These are phyloP conservation scores for Chinchilla lanigera DNA, from an alignment of 2,113 vertebrate species.

Conservation along the genomic window DNA sequence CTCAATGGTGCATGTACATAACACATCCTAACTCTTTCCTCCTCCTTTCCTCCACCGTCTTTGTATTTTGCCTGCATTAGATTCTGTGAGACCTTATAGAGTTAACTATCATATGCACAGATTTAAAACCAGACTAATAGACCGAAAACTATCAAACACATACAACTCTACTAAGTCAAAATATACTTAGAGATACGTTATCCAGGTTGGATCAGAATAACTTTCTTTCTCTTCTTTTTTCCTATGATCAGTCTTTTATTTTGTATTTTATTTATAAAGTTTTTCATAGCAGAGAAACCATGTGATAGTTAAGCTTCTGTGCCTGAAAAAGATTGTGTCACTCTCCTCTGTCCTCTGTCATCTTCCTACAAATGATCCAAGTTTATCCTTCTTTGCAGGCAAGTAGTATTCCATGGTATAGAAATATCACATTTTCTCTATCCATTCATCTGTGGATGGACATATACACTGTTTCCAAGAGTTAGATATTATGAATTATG, in stretches of 20 bases:
- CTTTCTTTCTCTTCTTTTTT: background rate
- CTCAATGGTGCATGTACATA: background rate
- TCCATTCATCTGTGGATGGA: background rate
- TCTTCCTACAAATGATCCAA: background rate
- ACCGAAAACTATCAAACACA: background rate
- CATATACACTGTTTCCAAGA: background rate
- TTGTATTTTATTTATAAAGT: background rate
- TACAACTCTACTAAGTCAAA: background rate
- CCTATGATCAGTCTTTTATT: background rate
- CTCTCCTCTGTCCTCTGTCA: no score
- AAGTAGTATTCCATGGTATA: background rate
- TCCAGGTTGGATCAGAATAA: background rate
- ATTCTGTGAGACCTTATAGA: background rate
- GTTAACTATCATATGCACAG: background rate
- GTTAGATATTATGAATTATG: background rate
- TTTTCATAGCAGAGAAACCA: background rate
- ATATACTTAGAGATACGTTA: background rate
- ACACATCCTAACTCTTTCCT: background rate
- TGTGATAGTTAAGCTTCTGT: background rate
- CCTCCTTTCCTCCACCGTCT: background rate
- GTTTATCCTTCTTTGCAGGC: background rate
- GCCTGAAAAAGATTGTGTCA: no score
- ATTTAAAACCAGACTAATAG: background rate
- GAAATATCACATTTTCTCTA: background rate
- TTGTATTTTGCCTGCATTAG: background rate